Base-by-base conservation (phyloP, 2,113 vertebrate genomes). In the Ctenomys sociabilis region DNA sequence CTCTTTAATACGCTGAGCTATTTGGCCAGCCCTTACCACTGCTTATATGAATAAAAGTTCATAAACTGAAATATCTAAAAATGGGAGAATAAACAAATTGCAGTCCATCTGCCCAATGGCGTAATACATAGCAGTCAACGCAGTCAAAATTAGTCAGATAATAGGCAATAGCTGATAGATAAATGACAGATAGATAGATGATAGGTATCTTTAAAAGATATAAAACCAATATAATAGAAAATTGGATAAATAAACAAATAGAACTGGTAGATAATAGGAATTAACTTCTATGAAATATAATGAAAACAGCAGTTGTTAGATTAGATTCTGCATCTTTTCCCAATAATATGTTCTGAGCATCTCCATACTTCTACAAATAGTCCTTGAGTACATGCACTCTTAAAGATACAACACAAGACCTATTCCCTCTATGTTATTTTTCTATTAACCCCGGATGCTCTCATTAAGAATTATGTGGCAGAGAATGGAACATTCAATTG, bases 361-460 rank as follows among this genome's bases (percentile, higher is more conserved):
- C n/a, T 90, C n/a, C 61, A 32, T 16, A 57, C 66, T 59, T 94
- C 83, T 59, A 40, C 45, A 85, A 92, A 95, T 13, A 94, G 84
- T 89, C 89, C 95, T 96, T 91, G 91, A 94, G 49, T 94, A 85
- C 12, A 75, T 43, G 82, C 6, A 85, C 11, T 95, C 85, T 81
- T 93, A 89, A 73, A 86, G 73, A 61, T 78, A 78, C 3, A 93
- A 61, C 61, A 43, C 63, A 78, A 91, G 73, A 91, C 35, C 82
- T 85, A 94, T 63, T 84, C 40, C 89, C 12, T 83, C 87, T 84
- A 43, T 63, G 14, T 75, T 89, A 75, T 91, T 91, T 95, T 96
- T 96, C 89, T 89, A 86, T 91, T 96, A 94, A 91, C 86, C 92
- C 86, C 30, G 89, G 61, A 83, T 57, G 86, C 73, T 94, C 43